These are phyloP conservation scores for Phymorhynchus buccinoides DNA, from an alignment of 1,140 invertebrate genomes.

Conservation along the genomic window DNA sequence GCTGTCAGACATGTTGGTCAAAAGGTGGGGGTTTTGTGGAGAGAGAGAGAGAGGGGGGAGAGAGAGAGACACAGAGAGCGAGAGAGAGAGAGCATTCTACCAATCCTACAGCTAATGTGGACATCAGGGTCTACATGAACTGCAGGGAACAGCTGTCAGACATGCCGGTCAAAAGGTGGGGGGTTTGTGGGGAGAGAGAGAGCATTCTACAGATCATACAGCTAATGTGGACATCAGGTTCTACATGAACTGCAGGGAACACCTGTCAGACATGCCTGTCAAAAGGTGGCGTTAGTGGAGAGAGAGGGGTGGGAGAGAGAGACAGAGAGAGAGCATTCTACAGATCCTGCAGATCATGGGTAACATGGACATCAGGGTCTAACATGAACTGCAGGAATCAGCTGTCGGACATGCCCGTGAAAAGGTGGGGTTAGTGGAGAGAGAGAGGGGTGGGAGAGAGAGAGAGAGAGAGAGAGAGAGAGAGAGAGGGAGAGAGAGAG, in stretches of 20 bases:
- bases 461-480: too few species aligned
- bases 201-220: constrained; percentile 81
- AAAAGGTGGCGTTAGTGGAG: constrained; percentile 82
- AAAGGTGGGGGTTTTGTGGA: constrained; percentile 80
- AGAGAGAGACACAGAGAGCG: too few species aligned
- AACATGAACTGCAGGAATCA: constrained; percentile 95
- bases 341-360: constrained; percentile 86
- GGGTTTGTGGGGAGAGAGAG: background rate
- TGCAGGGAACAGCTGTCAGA: constrained; percentile 96
- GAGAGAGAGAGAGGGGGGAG: too few species aligned
- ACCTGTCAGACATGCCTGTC: constrained; percentile 97
- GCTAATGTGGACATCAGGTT: constrained; percentile 92
- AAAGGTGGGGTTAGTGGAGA: too few species aligned
- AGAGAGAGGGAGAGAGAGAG: too few species aligned
- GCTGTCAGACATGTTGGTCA: constrained; percentile 97
- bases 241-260: constrained; percentile 93
- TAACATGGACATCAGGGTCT: constrained; percentile 92
- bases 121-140: constrained; percentile 92
- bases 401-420: constrained; percentile 96
- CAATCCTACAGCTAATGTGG: constrained; percentile 89
- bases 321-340: too few species aligned
- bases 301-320: too few species aligned
- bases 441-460: too few species aligned
- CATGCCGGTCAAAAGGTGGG: constrained; percentile 95
- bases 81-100: too few species aligned